phyloP scores from a whole-genome alignment of 2,113 vertebrate species.

The Lasiurus borealis region DNA sequence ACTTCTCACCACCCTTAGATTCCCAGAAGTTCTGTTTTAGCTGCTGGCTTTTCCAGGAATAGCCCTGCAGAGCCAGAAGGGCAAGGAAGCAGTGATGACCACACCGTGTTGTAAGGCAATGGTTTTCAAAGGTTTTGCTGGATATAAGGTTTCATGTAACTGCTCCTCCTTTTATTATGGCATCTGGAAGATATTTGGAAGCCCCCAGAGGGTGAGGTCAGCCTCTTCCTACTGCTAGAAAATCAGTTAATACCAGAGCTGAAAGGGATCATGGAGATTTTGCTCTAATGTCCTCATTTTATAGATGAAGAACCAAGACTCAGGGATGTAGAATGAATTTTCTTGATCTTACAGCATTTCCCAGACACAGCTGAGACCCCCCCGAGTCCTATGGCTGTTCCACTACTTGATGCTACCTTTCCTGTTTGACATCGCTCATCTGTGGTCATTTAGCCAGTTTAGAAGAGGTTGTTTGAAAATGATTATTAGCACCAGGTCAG shows the following conservation, averaged over 20 bases:
- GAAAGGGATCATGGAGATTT: background rate
- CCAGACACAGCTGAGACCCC: slow-evolving; percentile 6
- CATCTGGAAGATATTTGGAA: slow-evolving; percentile 55
- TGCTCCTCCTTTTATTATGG: background rate
- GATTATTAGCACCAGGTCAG: background rate
- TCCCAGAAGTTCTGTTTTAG: slow-evolving; percentile 53
- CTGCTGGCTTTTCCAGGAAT: slow-evolving; percentile 61
- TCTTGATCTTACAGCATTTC: background rate
- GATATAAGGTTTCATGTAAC: slow-evolving; percentile 21
- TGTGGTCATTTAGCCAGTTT: background rate
- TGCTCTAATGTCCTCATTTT: background rate
- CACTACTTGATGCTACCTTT: background rate
- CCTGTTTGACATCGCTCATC: background rate
- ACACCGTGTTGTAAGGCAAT: background rate
- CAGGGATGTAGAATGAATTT: background rate
- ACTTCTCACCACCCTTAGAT: background rate
- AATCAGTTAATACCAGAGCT: background rate
- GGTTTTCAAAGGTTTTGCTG: slow-evolving; percentile 38
- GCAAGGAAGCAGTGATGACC: slow-evolving; percentile 12
- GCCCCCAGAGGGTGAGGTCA: background rate
- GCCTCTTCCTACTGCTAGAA: background rate
- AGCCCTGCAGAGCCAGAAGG: slow-evolving; percentile 35
- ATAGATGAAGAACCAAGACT: background rate
- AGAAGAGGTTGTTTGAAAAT: background rate
- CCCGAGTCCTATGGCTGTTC: background rate